A percentile compares a stretch with the other conserved stretches of the same genome.
phyloP scores from a whole-genome alignment of 1,140 invertebrate genomes.

The Sitobion miscanthi region DNA sequence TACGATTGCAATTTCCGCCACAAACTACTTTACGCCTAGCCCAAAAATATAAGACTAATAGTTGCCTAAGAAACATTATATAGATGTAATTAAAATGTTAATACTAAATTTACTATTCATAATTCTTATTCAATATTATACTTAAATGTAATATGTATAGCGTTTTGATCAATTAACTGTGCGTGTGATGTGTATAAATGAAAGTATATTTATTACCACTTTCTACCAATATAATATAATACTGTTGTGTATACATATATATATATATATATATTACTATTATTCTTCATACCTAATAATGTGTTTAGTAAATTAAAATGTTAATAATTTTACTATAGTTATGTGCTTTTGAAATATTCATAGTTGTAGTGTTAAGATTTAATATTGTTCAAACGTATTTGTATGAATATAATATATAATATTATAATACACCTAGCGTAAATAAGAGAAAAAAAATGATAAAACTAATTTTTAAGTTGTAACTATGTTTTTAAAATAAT shows the following conservation, averaged over 20 bases:
- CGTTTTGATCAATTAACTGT: not conserved
- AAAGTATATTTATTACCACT: not conserved
- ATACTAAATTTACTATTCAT: not conserved
- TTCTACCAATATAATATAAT: not conserved
- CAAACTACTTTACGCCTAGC: slow-evolving; percentile 54
- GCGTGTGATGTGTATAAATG: not conserved
- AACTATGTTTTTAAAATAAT: slow-evolving; percentile 15
- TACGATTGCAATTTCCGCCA: slow-evolving; percentile 46
- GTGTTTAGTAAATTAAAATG: not conserved
- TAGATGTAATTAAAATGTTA: not conserved
- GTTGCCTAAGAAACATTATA: slow-evolving; percentile 38
- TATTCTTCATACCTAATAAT: not conserved
- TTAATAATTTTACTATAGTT: slow-evolving; percentile 2
- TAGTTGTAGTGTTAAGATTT: not conserved
- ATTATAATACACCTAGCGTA: not conserved
- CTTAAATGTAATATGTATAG: not conserved
- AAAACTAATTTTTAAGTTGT: not conserved
- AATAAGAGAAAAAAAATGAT: not conserved
- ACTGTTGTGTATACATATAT: not conserved
- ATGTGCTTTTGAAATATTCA: not conserved
- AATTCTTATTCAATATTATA: not conserved
- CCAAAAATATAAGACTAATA: slow-evolving; percentile 55
- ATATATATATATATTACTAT: not conserved
- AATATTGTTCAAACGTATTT: not conserved
- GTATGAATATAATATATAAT: not conserved